Base-by-base conservation (phyloP, 2,113 vertebrate genomes). In the Cyanistes caeruleus region DNA sequence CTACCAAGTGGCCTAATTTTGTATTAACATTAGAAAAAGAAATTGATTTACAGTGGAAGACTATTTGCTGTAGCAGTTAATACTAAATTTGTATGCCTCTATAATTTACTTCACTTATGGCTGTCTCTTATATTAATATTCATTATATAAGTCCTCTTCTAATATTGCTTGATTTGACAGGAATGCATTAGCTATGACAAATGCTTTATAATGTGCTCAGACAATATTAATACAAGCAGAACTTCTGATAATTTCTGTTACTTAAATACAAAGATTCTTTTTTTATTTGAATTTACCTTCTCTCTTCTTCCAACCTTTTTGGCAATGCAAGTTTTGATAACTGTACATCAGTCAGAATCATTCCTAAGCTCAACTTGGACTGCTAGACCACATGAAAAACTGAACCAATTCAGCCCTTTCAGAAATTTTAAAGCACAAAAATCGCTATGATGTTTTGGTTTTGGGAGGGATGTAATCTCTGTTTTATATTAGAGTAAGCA, bases 41-140 rank as follows among this genome's bases (percentile, higher is more conserved):
- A 97, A 92, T 97, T 98, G 97, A 98, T 98, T 97, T 96, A 91
- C 93, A 97, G 89, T 96, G 93, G 97, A 98, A 97, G 82, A 96
- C 90, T 96, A 96, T 97, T 97, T 92, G 94, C 93, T 97, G 91
- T 93, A 92, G 78, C 94, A 97, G 96, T 97, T 98, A 98, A 98
- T 97, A 97, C 96, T 95, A 94, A 97, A 95, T 98, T 98, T 98
- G 97, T 93, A 97, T 97, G 90, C 97, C 97, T 98, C 93, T 95
- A 89, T 98, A 98, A 98, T 98, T 98, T 98, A 98, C 98, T 98
- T 98, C 96, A 97, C 97, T 98, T 98, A 98, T 3, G 49, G 94
- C 93, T 97, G 95, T 97, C 95, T 97, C 76, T 96, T 95, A 56
- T 98, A 98, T 99, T 99, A 98, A 98, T 98, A 99, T 98, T 99